These are phyloP conservation scores for Halictus ligatus DNA, from an alignment of 2,888 invertebrate genomes.

Conservation along the genomic window DNA sequence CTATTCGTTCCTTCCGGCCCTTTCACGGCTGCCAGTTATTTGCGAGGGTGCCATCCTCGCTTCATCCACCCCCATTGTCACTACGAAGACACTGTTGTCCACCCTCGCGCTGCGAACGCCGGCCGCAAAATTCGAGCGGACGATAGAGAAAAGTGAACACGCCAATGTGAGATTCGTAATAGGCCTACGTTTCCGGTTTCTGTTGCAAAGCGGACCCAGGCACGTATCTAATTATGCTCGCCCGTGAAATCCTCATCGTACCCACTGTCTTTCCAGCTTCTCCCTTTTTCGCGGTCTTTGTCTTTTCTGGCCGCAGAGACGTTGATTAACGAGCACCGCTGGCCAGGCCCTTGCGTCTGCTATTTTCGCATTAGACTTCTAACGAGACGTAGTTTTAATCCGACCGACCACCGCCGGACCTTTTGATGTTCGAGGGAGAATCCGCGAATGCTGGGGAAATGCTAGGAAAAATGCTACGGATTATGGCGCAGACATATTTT, in stretches of 20 bases:
- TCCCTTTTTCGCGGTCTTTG: neutral
- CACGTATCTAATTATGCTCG: neutral
- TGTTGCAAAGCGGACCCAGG: neutral
- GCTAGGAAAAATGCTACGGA: neutral
- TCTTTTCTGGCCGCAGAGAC: conserved; percentile 14
- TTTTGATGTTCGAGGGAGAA: neutral
- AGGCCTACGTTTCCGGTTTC: neutral
- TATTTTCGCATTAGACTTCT: conserved; percentile 31
- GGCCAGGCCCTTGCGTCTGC: conserved; percentile 5
- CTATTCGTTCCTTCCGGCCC: conserved; percentile 21
- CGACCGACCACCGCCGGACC: neutral
- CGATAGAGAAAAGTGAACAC: neutral
- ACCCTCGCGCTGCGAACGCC: neutral
- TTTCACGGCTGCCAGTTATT: conserved; percentile 1
- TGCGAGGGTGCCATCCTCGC: conserved; percentile 20
- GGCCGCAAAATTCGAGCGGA: conserved; percentile 23
- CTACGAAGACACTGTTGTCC: neutral
- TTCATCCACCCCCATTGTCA: conserved; percentile 25
- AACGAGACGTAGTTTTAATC: conserved; percentile 28
- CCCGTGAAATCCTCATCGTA: neutral
- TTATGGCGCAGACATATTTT: no score
- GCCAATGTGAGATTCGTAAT: neutral
- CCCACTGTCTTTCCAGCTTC: neutral
- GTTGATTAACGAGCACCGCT: conserved; percentile 48
- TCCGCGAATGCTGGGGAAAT: neutral